Evolutionary conservation across 2,888 invertebrate genomes (phyloP).

Genomic region (Heteromyza rotundicornis): DNA sequence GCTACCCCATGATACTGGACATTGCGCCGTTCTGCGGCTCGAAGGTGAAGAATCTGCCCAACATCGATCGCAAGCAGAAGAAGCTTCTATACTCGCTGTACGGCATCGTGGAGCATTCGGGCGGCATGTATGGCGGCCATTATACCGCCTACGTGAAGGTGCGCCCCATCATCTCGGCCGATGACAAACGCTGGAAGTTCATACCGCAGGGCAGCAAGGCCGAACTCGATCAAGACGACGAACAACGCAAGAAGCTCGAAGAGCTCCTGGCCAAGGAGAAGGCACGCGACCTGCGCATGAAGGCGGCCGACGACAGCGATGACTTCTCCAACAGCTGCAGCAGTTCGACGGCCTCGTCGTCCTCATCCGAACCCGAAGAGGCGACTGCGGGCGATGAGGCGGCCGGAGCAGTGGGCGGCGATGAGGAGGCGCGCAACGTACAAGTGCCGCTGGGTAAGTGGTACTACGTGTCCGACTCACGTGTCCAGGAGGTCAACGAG

Average conservation of each 20-base stretch:
- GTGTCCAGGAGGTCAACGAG: slow-evolving; percentile 81
- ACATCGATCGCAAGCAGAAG: slow-evolving; percentile 69
- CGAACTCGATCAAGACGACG: slow-evolving; percentile 64
- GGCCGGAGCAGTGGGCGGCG: slow-evolving; percentile 60
- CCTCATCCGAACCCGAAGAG: slow-evolving; percentile 38
- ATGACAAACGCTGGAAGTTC: slow-evolving; percentile 77
- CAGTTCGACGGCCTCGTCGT: slow-evolving; percentile 30
- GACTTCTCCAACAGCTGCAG: slow-evolving; percentile 68
- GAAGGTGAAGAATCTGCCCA: slow-evolving; percentile 69
- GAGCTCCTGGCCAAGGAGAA: slow-evolving; percentile 58
- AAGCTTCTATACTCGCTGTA: slow-evolving; percentile 86
- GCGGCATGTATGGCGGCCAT: slow-evolving; percentile 81
- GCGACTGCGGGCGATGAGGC: slow-evolving; percentile 56
- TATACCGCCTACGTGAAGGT: slow-evolving; percentile 97
- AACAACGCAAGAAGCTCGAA: slow-evolving; percentile 61
- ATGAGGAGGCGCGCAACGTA: slow-evolving; percentile 47
- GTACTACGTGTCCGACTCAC: slow-evolving; percentile 93
- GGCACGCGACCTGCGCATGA: slow-evolving; percentile 56
- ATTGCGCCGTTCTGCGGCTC: slow-evolving; percentile 88
- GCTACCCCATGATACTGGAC: slow-evolving; percentile 85
- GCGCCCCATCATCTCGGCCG: slow-evolving; percentile 67
- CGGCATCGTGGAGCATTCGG: slow-evolving; percentile 94
- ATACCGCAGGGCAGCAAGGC: slow-evolving; percentile 69
- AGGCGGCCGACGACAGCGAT: slow-evolving; percentile 62
- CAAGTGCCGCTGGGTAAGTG: slow-evolving; percentile 76